phyloP scores from a whole-genome alignment of 2,888 invertebrate species.

The Lymantria monacha region DNA sequence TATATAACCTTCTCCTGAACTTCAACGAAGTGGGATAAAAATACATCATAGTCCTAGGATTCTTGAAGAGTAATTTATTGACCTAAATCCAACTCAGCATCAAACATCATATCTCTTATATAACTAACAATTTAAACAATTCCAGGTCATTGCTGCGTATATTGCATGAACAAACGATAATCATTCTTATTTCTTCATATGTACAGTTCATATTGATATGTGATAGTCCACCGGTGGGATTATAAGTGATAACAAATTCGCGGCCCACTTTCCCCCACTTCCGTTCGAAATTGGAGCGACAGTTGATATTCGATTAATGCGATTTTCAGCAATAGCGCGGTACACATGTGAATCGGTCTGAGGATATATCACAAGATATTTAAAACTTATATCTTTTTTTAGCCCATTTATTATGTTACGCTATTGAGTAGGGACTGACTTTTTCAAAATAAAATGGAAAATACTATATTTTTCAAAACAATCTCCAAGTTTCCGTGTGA shows the following conservation, averaged over 20 bases:
- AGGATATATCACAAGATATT: conserved; percentile 3
- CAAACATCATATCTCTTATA: conserved; percentile 3
- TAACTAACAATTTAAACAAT: conserved; percentile 21
- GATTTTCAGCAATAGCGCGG: conserved; percentile 48
- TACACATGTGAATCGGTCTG: conserved; percentile 1
- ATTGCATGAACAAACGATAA: neutral
- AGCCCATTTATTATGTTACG: no score
- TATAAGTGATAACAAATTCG: conserved; percentile 25
- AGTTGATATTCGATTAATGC: conserved; percentile 51
- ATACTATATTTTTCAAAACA: no score
- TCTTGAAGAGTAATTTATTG: no score
- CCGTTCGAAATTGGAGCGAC: conserved; percentile 52
- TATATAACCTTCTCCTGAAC: no score
- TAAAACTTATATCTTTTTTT: neutral
- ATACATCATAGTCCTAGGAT: no score
- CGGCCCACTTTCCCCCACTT: conserved; percentile 54
- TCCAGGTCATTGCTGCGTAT: conserved; percentile 7
- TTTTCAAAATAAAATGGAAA: no score
- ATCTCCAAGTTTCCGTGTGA: no score
- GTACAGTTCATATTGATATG: conserved; percentile 9
- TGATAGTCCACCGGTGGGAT: conserved; percentile 11
- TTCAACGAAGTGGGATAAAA: no score
- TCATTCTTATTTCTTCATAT: fast-evolving
- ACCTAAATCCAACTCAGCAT: neutral
- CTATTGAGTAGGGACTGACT: no score